Conservation (phyloP, 2,888 invertebrate species). For the Epistrophe grossulariae region DNA sequence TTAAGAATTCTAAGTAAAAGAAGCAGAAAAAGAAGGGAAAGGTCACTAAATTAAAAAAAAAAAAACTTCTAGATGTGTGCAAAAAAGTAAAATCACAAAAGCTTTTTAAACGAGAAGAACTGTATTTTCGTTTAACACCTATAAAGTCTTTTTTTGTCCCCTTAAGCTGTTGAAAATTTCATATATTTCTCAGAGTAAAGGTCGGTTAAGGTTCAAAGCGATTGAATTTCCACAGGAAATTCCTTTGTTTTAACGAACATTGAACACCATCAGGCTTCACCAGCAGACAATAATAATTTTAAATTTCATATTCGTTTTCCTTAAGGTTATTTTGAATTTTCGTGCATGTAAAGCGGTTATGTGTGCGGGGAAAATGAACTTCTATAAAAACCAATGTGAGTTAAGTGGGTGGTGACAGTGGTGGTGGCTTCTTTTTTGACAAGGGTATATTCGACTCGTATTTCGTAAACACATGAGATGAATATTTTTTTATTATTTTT, state of each 20-base stretch:
- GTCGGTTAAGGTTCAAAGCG: slow-evolving; percentile 7
- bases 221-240: slow-evolving; percentile 12
- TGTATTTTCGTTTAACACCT: neutral
- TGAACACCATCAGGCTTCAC: slow-evolving; percentile 15
- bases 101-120: neutral
- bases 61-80: neutral
- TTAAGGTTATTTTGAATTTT: slow-evolving; percentile 6
- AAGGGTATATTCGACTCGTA: too few species aligned
- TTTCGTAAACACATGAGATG: slow-evolving; percentile 1
- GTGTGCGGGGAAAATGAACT: neutral
- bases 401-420: neutral
- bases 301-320: slow-evolving; percentile 12
- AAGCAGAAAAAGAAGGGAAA: neutral
- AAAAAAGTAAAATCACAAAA: neutral
- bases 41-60: slow-evolving; percentile 18
- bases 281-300: slow-evolving; percentile 24
- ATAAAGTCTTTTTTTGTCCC: slow-evolving; percentile 5
- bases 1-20: neutral
- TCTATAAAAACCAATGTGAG: slow-evolving; percentile 20
- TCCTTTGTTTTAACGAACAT: slow-evolving; percentile 14
- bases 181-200: neutral
- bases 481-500: neutral
- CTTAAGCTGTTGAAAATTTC: neutral
- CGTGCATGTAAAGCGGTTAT: neutral
- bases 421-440: slow-evolving; percentile 3